Evolutionary conservation across 1,140 invertebrate species (phyloP).

Genomic region (Chionoecetes opilio): DNA sequence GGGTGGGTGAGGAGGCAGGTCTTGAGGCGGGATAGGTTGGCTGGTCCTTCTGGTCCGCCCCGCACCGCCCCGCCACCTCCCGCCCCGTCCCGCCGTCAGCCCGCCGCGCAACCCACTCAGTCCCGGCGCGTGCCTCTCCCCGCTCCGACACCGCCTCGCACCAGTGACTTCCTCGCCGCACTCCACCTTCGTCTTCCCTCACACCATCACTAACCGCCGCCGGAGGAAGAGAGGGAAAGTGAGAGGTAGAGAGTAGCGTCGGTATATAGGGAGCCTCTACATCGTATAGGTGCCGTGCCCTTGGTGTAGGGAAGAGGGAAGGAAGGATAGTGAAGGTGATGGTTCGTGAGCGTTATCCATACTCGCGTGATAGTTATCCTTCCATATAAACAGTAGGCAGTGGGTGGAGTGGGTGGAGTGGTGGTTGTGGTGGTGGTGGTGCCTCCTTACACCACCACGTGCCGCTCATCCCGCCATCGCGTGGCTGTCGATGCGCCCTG

Average conservation of each 20-base stretch:
- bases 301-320: neutral
- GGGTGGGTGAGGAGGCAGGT: neutral
- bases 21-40: slow-evolving; percentile 17
- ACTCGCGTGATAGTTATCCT: too few relatives aligned
- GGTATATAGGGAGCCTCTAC: too few relatives aligned
- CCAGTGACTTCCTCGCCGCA: neutral
- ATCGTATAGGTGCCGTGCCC: neutral
- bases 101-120: neutral
- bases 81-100: neutral
- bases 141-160: neutral
- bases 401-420: neutral
- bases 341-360: too few relatives aligned
- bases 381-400: too few relatives aligned
- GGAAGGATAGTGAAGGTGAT: neutral
- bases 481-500: neutral
- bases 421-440: neutral
- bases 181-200: neutral
- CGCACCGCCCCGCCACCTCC: neutral
- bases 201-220: neutral
- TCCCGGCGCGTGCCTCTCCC: slow-evolving; percentile 11
- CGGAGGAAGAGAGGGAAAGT: neutral
- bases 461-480: neutral
- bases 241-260: neutral
- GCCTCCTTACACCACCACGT: neutral
- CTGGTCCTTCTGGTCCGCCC: neutral